phyloP scores from a whole-genome alignment of 2,888 invertebrate species.

The Thumatha senex region DNA sequence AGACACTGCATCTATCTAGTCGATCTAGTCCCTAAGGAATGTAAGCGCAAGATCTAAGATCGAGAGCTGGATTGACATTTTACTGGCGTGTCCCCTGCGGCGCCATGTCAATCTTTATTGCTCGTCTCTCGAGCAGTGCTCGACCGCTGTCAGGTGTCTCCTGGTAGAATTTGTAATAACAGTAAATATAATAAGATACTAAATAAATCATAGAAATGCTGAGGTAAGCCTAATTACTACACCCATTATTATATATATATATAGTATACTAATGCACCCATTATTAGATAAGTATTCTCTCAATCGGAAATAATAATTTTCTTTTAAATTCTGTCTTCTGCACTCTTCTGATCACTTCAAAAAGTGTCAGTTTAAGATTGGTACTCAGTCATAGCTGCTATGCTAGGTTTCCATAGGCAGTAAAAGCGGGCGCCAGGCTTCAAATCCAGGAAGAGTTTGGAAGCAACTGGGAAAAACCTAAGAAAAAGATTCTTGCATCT shows the following conservation, averaged over 20 bases:
- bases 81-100: conserved; percentile 56
- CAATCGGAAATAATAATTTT: no score
- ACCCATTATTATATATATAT: background rate
- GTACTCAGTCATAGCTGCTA: no score
- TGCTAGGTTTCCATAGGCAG: no score
- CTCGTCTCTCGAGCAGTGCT: conserved; percentile 30
- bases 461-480: no score
- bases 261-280: no score
- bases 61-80: conserved; percentile 72
- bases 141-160: conserved; percentile 53
- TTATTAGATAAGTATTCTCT: no score
- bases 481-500: no score
- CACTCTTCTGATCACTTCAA: no score
- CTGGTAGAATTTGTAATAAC: conserved; percentile 43
- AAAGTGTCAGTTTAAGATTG: no score
- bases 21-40: conserved; percentile 44
- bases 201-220: conserved; percentile 5
- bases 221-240: background rate
- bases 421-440: no score
- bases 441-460: no score
- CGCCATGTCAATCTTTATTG: conserved; percentile 74
- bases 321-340: no score
- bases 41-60: conserved; percentile 62
- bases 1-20: conserved; percentile 30
- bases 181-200: conserved; percentile 9